Conservation (phyloP, 2,888 invertebrate genomes). For the Eupelmus urozonus region DNA sequence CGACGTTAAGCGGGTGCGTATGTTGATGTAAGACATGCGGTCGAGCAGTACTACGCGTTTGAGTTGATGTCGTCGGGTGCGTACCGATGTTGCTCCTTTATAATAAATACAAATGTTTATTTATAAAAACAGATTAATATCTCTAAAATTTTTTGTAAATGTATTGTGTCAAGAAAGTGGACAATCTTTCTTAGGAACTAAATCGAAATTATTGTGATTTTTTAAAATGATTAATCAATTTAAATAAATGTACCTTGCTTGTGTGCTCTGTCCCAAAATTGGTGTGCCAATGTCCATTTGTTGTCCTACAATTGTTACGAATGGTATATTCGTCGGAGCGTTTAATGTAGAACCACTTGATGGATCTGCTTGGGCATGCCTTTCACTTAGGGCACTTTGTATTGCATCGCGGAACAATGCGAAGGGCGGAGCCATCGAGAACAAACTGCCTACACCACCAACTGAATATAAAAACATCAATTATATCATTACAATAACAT, state of each 20-base stretch:
- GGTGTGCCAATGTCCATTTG: conserved; percentile 67
- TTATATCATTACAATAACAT: not conserved
- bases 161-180: not conserved
- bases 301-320: conserved; percentile 52
- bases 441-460: conserved; percentile 17
- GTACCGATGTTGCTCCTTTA: conserved; percentile 82
- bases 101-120: no score
- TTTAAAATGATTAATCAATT: conserved; percentile 9
- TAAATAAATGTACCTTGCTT: conserved; percentile 74
- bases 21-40: conserved; percentile 83
- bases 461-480: conserved; percentile 12
- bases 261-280: conserved; percentile 73
- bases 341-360: conserved; percentile 34
- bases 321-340: conserved; percentile 48
- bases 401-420: conserved; percentile 56
- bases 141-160: not conserved
- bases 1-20: conserved; percentile 79
- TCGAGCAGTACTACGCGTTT: conserved; percentile 84
- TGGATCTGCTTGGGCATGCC: conserved; percentile 46
- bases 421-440: conserved; percentile 44
- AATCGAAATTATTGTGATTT: not conserved
- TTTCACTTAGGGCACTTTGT: conserved; percentile 46
- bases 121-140: no score
- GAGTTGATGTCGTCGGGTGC: conserved; percentile 85
- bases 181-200: not conserved